Evolutionary conservation across 30 jellyfish, hydroid and myxozoan species (phyloP), one percentile per base, ranked within the genome.

Genomic region (Aurelia coerulea): DNA sequence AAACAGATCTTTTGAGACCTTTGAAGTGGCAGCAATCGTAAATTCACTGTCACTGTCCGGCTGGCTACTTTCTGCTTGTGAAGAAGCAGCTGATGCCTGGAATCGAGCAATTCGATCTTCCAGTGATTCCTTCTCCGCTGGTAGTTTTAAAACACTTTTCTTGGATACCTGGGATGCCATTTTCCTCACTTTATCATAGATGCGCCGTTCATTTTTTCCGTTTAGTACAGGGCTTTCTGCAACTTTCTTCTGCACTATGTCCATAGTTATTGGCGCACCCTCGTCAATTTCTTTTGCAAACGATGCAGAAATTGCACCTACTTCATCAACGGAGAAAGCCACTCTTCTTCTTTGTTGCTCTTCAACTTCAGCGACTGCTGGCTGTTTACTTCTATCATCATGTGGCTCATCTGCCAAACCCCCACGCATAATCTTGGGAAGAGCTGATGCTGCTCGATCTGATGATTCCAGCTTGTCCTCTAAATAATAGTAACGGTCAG

Each of bases 381-480:
- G 53, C 53, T 42, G 53, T 42, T 42, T 42, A 42, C 12, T 42
- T 67, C 41, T 37, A 42, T 42, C 11, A 42, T 3, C 53, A 4
- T 42, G 53, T 42, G 53, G 53, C 53, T 42, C 53, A 42, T 7
- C 53, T 42, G 53, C 53, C 53, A 42, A 42, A 42, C 53, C 53
- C 49, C 49, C 49, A 11, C 78, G 79, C 79, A 78, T 78, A 39
- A 78, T 49, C 18, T 16, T 5, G 18, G 88, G 88, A 9, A 63
- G 51, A 78, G 62, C 88, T 78, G 37, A 59, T 62, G 88, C 88
- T 59, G 88, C 88, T 78, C 88, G 58, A 78, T 62, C 88, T 62
- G 88, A 78, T 2, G 88, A 78, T 51, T 7, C 16, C 32, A 62
- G 76, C 42, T 78, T 78, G 39, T 78, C 88, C 68, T 78, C 88